Evolutionary conservation across 1,140 invertebrate genomes (phyloP).

Genomic region (Aphis craccivora): DNA sequence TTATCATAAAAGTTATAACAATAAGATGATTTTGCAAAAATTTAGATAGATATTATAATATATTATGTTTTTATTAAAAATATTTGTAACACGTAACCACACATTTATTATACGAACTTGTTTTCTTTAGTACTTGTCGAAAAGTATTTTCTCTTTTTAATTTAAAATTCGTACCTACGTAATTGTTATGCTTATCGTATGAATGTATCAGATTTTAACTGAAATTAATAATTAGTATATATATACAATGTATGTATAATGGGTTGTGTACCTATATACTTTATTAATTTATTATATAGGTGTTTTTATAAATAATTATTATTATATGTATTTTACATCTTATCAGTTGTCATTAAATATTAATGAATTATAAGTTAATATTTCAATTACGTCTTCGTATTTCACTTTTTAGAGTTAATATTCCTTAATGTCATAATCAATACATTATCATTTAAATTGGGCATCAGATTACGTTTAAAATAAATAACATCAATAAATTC

Average conservation of each 20-base stretch:
- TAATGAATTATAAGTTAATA: not conserved
- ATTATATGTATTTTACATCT: not conserved
- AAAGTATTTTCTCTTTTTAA: not conserved
- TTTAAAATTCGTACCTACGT: not conserved
- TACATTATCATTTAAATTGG: not conserved
- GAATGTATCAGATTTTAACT: not conserved
- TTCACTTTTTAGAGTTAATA: not conserved
- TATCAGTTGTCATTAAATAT: not conserved
- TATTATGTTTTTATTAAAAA: not conserved
- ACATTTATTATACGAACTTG: not conserved
- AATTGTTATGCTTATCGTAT: not conserved
- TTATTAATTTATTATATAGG: too few species aligned
- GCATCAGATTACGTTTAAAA: not conserved
- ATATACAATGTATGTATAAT: too few species aligned
- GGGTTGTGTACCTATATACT: too few species aligned
- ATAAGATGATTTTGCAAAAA: not conserved
- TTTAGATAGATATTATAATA: not conserved
- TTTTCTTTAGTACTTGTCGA: not conserved
- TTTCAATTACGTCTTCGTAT: not conserved
- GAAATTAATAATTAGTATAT: not conserved
- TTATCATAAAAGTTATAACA: not conserved
- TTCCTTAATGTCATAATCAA: not conserved
- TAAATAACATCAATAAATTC: not conserved
- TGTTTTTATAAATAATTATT: too few species aligned
- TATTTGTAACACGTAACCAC: not conserved